phyloP scores from a whole-genome alignment of 1,140 invertebrate species.

The Calycopis cecrops region DNA sequence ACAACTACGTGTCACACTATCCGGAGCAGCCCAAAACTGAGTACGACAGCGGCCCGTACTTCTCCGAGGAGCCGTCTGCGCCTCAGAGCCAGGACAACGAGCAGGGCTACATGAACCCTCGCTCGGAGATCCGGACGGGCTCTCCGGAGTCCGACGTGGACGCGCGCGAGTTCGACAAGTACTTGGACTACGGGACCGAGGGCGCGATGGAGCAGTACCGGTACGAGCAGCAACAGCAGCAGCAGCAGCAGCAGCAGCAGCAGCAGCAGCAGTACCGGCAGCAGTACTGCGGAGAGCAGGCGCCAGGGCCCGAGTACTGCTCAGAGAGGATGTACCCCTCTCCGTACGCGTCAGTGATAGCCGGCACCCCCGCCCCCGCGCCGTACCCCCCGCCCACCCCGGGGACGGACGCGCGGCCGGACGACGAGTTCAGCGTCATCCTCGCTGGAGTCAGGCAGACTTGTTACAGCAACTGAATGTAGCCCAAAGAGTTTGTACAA shows the following conservation, averaged over 20 bases:
- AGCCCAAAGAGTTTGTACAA: slow-evolving; percentile 52
- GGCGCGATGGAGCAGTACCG: slow-evolving; percentile 57
- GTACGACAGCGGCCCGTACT: slow-evolving; percentile 69
- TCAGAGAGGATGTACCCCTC: slow-evolving; percentile 65
- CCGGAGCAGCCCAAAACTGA: slow-evolving; percentile 71
- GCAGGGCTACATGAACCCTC: slow-evolving; percentile 47
- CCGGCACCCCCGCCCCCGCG: slow-evolving; percentile 42
- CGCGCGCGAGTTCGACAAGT: slow-evolving; percentile 80
- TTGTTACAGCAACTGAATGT: slow-evolving; percentile 85
- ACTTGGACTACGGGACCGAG: slow-evolving; percentile 77
- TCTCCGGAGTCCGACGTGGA: slow-evolving; percentile 76
- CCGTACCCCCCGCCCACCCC: slow-evolving; percentile 50
- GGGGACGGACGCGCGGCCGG: slow-evolving; percentile 78
- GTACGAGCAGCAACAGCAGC: slow-evolving; percentile 57
- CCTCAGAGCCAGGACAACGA: slow-evolving; percentile 45
- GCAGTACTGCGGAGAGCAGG: slow-evolving; percentile 47
- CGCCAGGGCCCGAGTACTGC: slow-evolving; percentile 73
- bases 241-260: slow-evolving; percentile 51
- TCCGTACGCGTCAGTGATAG: slow-evolving; percentile 62
- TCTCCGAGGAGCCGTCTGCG: slow-evolving; percentile 62
- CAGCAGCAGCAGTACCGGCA: slow-evolving; percentile 48
- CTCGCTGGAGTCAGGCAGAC: slow-evolving; percentile 89
- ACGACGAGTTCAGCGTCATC: slow-evolving; percentile 91
- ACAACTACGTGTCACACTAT: slow-evolving; percentile 70
- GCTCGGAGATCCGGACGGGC: slow-evolving; percentile 61